These are phyloP conservation scores for Epicampocera succincta DNA, from an alignment of 2,888 invertebrate genomes.

Conservation along the genomic window DNA sequence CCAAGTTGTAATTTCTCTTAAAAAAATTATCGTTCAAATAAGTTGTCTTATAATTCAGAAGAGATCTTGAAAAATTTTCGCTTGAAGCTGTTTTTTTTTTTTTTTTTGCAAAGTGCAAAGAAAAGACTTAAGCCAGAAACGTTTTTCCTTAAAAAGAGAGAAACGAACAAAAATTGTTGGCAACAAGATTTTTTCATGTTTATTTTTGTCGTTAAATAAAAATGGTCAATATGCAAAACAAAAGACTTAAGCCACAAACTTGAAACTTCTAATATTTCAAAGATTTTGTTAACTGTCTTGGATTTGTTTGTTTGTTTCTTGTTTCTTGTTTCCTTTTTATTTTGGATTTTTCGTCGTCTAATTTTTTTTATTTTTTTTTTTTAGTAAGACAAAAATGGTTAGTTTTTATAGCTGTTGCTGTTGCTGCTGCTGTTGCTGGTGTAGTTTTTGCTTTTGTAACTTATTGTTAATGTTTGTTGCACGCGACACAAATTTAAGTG, in stretches of 20 bases:
- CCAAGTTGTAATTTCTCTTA: too few relatives aligned
- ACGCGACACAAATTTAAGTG: slow-evolving; percentile 70
- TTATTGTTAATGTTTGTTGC: slow-evolving; percentile 62
- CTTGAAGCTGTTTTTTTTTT: background rate
- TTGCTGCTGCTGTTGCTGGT: slow-evolving; percentile 15
- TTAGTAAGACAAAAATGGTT: background rate
- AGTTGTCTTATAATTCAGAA: background rate
- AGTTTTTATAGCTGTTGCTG: background rate
- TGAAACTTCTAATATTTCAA: slow-evolving; percentile 51
- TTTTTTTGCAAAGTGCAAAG: background rate
- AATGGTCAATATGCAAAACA: slow-evolving; percentile 58
- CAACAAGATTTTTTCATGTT: slow-evolving; percentile 25
- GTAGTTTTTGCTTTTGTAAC: slow-evolving; percentile 32
- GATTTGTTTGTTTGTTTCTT: background rate
- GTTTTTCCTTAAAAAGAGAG: slow-evolving; percentile 24
- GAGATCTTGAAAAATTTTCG: slow-evolving; percentile 17
- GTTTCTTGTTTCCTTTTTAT: too few relatives aligned
- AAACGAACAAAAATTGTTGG: slow-evolving; percentile 24
- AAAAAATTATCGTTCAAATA: background rate
- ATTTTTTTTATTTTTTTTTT: too few relatives aligned
- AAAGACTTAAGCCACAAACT: slow-evolving; percentile 57
- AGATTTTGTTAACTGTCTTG: slow-evolving; percentile 42
- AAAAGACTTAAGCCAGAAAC: slow-evolving; percentile 49
- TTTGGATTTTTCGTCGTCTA: background rate
- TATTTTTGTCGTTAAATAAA: slow-evolving; percentile 13